Evolutionary conservation across 1,140 invertebrate genomes (phyloP), one percentile per base, ranked within the genome.

Genomic region (Drosophila sproati): DNA sequence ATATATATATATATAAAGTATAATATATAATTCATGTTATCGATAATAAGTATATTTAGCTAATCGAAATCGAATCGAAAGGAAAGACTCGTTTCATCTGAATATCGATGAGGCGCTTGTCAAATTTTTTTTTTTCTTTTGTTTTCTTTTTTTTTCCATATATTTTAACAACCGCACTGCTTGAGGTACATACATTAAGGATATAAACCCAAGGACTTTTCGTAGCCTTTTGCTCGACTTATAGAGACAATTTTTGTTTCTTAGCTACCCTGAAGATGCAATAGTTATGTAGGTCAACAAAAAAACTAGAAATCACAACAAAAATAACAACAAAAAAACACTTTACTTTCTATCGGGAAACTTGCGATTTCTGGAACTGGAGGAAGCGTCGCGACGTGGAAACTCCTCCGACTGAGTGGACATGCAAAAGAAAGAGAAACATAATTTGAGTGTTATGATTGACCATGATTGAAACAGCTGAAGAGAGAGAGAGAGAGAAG

Each of bases 181-280:
- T 89, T 89, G 85, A 89, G 85, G 85, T 89, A 89, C 71, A 73
- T 69, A 61, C 81, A 90, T 89, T 90, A 79, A 89, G 85, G 86
- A 89, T 90, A 86, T 77, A 6, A 77, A 69, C 79, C 82, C 64
- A 67, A 54, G 45, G 64, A 66, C 70, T 39, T 51, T 34, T 29
- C 47, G n/a, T 51, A 59, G 57, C 77, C 71, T 60, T 82, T 75
- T 71, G 60, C 73, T 69, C 60, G 51, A 75, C 69, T 75, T 75
- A 60, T 48, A 62, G 39, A 76, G 52, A 52, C 60, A 61, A 43
- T 54, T 80, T 67, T 63, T 6, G 37, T 55, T 59, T 35, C n/a
- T 5, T 45, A 60, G 54, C 68, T 82, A 80, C 78, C 78, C 74
- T 85, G 73, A 63, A 77, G 60, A 72, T 78, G 66, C 61, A 55